Evolutionary conservation across 1,140 invertebrate species (phyloP).

Genomic region (Ceratina calcarata): DNA sequence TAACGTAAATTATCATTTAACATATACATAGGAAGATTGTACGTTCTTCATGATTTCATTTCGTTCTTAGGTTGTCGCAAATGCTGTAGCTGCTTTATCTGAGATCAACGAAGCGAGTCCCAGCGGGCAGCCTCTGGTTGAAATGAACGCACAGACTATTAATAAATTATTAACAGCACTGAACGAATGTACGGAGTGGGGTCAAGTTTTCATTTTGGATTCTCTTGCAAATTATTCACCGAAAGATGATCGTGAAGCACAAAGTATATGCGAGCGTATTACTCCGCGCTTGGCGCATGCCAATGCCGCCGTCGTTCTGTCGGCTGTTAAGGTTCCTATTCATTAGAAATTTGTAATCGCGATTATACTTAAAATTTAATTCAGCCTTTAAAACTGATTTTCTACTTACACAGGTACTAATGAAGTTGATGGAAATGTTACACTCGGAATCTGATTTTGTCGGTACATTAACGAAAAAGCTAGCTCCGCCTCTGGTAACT

Average conservation of each 20-base stretch:
- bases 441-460: conserved; percentile 96
- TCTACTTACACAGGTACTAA: conserved; percentile 83
- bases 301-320: conserved; percentile 99
- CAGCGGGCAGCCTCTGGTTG: conserved; percentile 94
- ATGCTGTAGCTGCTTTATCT: conserved; percentile 98
- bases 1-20: conserved; percentile 5
- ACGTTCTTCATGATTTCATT: conserved; percentile 4
- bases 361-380: conserved; percentile 1
- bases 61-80: conserved; percentile 92
- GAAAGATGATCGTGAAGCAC: conserved; percentile 98
- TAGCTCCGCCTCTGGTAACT: conserved; percentile 99
- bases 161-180: conserved; percentile 99
- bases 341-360: background rate
- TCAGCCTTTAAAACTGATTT: background rate
- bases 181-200: conserved; percentile 99
- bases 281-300: conserved; percentile 98
- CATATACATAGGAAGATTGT: background rate
- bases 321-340: conserved; percentile 93
- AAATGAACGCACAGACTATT: conserved; percentile 98
- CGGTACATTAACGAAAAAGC: conserved; percentile 95
- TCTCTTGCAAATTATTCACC: conserved; percentile 98
- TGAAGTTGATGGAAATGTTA: conserved; percentile 99
- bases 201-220: conserved; percentile 99
- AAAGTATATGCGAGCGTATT: conserved; percentile 99
- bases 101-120: conserved; percentile 99